A percentile compares a stretch with the other conserved stretches of the same genome.
These are phyloP conservation scores for Sylvia atricapilla DNA, from an alignment of 2,113 vertebrate genomes.

Conservation along the genomic window DNA sequence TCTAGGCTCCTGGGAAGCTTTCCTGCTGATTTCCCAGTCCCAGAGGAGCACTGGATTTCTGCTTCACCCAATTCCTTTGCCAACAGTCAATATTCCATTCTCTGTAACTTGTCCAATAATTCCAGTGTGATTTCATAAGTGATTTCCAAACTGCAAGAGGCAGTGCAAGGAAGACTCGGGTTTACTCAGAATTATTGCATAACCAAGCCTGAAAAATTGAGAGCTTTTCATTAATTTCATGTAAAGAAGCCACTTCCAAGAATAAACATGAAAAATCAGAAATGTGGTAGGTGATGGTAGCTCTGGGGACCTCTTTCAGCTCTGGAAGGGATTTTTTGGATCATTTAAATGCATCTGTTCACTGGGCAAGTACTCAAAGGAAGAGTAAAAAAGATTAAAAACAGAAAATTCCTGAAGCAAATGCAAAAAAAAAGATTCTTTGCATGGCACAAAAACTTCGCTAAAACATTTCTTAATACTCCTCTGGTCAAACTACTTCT, in stretches of 20 bases:
- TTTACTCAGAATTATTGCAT: not conserved
- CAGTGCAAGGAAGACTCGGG: not conserved
- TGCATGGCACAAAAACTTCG: not conserved
- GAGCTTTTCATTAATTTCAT: not conserved
- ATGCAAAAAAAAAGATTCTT: not conserved
- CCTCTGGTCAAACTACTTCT: not conserved
- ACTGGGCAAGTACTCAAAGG: not conserved
- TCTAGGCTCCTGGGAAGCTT: slow-evolving; percentile 1
- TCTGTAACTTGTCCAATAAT: slow-evolving; percentile 25
- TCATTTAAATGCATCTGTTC: not conserved
- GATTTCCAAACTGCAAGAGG: not conserved
- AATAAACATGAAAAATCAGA: not conserved
- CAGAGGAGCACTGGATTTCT: not conserved
- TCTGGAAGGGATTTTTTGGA: not conserved
- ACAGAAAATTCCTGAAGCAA: not conserved
- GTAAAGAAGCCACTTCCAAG: not conserved
- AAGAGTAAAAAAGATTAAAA: not conserved
- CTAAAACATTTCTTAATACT: not conserved
- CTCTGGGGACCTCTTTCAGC: not conserved
- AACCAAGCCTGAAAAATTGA: not conserved
- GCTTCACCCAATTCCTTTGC: slow-evolving; percentile 47
- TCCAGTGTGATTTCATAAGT: slow-evolving; percentile 32
- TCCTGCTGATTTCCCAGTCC: not conserved
- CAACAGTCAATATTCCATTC: slow-evolving; percentile 29
- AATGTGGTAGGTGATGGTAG: not conserved